These are phyloP conservation scores for Seriola aureovittata DNA, from an alignment of 2,113 vertebrate species.

Conservation along the genomic window DNA sequence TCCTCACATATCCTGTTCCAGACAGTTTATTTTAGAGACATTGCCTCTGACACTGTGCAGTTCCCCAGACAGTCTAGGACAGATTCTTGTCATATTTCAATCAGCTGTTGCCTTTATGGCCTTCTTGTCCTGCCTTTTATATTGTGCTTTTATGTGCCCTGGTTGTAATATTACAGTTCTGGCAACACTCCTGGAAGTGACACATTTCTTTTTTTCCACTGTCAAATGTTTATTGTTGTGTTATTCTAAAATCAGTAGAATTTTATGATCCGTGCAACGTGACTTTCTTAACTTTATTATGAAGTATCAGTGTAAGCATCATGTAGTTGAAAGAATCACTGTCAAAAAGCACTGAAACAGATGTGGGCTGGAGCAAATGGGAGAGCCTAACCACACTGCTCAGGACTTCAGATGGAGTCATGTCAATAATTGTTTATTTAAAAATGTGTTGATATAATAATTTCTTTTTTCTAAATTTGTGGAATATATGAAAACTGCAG, in stretches of 20 bases:
- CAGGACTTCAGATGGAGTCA: too few relatives aligned
- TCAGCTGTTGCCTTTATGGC: slow-evolving; percentile 54
- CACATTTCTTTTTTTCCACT: slow-evolving; percentile 21
- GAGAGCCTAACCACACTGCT: too few relatives aligned
- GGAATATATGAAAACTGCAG: background rate
- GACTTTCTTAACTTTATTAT: too few relatives aligned
- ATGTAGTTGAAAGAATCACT: background rate
- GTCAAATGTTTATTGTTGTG: slow-evolving; percentile 15
- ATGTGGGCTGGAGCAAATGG: too few relatives aligned
- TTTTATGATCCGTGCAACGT: too few relatives aligned
- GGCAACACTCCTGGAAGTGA: slow-evolving; percentile 25
- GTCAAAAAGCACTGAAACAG: background rate
- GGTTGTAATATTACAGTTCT: slow-evolving; percentile 48
- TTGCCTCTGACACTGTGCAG: slow-evolving; percentile 36
- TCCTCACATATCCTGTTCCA: slow-evolving; percentile 48
- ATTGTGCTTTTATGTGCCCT: slow-evolving; percentile 24
- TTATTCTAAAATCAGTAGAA: too few relatives aligned
- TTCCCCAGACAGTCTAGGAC: slow-evolving; percentile 45
- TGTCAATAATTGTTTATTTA: background rate
- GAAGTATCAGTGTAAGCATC: background rate
- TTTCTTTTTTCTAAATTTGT: too few relatives aligned
- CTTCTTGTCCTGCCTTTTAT: slow-evolving; percentile 41
- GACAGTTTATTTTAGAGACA: slow-evolving; percentile 55
- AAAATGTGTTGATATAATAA: background rate
- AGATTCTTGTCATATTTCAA: slow-evolving; percentile 67